Base-by-base conservation (phyloP, 2,797 vertebrate genomes). In the Clarias laeviceps region DNA sequence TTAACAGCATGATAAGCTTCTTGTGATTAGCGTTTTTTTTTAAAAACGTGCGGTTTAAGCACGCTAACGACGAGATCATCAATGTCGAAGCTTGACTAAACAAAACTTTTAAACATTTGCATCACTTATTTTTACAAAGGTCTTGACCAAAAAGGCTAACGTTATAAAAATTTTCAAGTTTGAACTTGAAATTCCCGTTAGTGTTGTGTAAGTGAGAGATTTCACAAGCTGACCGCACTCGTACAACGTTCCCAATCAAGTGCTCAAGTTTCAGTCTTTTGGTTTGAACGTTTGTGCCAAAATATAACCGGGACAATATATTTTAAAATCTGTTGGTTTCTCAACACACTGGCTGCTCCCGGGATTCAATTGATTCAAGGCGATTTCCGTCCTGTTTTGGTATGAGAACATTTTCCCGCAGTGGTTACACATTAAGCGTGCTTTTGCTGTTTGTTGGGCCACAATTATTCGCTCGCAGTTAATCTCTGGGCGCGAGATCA, bases 381-480 rank as follows among this genome's bases (percentile, higher is more conserved):
- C 5, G 59, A 81, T 73, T 54, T 81, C 15, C 18, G 5, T 27
- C 18, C 5, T 72, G 34, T 85, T 82, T 79, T 45, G 57, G 54
- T 40, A 64, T 80, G 83, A 29, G 66, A 59, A 85, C 34, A 12
- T 74, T n/a, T 82, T 54, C 56, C 17, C 76, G 45, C n/a, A 37
- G 69, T 40, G 40, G 59, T 72, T 79, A 73, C n/a, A 27, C 32
- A 73, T 65, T 45, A 83, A 80, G 77, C 37, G 54, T 74, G 61
- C 15, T 2, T 2, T 68, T 88, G 76, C 70, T 37, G 79, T 85
- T 82, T 69, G 76, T 74, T 59, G 74, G 18, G 50, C 65, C 61
- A 80, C 80, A 86, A 68, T 72, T 88, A 79, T 85, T 64, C 65
- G 8, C 45, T 9, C 29, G 45, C 59, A 11, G 45, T 66, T 83